Evolutionary conservation across 2,888 invertebrate genomes (phyloP), one percentile per base, ranked within the genome.

Genomic region (Hirtodrosophila duncani): DNA sequence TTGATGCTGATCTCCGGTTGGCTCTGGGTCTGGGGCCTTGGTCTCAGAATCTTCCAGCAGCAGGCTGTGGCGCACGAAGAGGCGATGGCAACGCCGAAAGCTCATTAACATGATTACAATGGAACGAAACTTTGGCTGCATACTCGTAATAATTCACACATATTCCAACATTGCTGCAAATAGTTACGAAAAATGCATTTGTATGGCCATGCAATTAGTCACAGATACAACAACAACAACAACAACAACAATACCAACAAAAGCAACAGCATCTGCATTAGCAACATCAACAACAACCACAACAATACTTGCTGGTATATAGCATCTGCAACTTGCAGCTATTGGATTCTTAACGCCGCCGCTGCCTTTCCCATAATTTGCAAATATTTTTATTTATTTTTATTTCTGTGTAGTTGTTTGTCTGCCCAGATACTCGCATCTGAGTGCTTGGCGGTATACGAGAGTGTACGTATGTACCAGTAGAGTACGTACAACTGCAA

Each of bases 361-460:
- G 52, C 52, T 71, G 77, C 77, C 81, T 80, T 81, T 77, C 83
- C 81, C 77, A 77, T 77, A 79, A 77, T 77, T 82, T 77, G 81
- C 75, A 82, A 82, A 81, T 66, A 72, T 70, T 67, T 78, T 64
- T 49, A 46, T 65, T 57, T 75, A 41, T 37, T 38, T 44, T 41
- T 39, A 48, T 31, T 49, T 61, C 39, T 26, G 53, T 48, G 48
- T 63, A 46, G 51, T 50, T 63, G 30, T 29, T 39, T 24, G 53
- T 45, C 49, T 44, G 44, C 39, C 29, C 41, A 55, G 39, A 27
- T 38, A 56, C 41, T 24, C 50, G 10, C 14, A 16, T 18, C 14
- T 23, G 9, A 33, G 9, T 18, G 13, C 11, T n/a, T 29, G 14
- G 27, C 16, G 30, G 51, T 52, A 30, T 34, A 51, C 42, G 60